These are phyloP conservation scores for Caenorhabditis remanei DNA, from an alignment of 1,140 invertebrate species.

Conservation along the genomic window DNA sequence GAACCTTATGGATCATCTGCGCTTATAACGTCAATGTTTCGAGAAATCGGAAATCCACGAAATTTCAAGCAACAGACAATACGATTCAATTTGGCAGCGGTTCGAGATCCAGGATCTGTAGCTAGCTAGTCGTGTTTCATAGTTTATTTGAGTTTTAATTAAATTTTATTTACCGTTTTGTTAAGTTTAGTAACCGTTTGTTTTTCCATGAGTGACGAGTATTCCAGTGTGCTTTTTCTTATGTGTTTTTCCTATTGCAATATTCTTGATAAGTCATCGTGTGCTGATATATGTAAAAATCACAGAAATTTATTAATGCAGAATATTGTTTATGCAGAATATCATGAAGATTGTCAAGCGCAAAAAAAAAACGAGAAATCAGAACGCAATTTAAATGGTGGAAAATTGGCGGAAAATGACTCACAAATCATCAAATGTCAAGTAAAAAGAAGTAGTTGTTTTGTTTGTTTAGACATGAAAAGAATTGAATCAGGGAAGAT, in stretches of 20 bases:
- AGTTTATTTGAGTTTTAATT: neutral
- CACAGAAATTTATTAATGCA: no score
- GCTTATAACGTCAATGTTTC: conserved; percentile 57
- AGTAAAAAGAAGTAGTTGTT: no score
- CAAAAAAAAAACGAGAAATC: no score
- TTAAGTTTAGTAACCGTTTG: conserved; percentile 1
- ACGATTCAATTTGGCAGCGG: conserved; percentile 59
- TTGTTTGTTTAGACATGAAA: no score
- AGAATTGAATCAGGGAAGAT: no score
- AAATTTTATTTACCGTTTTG: neutral
- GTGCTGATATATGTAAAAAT: no score
- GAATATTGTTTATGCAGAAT: no score
- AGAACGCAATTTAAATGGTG: no score
- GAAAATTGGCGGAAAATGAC: no score
- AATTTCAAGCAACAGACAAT: conserved; percentile 64
- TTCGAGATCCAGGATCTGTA: conserved; percentile 19
- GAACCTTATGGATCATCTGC: conserved; percentile 51
- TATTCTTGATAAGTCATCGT: no score
- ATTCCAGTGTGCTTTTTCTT: conserved; percentile 6
- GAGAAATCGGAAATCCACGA: conserved; percentile 58
- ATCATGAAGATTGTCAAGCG: no score
- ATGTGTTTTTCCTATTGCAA: neutral
- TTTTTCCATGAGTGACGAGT: conserved; percentile 22
- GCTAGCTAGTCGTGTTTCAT: neutral
- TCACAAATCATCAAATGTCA: no score